Conservation (phyloP, 2,797 vertebrate species). For the Lemur catta region DNA sequence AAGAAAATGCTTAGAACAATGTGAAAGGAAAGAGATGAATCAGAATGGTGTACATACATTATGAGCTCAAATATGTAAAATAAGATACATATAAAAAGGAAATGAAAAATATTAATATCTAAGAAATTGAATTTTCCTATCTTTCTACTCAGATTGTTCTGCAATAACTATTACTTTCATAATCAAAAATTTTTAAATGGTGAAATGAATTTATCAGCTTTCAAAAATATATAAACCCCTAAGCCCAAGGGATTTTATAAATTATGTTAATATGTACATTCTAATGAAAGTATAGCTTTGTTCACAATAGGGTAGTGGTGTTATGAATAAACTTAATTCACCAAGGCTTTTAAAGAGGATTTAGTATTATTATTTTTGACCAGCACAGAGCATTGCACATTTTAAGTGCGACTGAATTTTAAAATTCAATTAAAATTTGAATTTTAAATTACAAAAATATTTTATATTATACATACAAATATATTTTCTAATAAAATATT, state of each 20-base stretch:
- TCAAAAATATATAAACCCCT: neutral
- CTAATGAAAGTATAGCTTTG: constrained; percentile 10
- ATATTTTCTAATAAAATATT: neutral
- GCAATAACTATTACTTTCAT: neutral
- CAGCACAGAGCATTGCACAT: neutral
- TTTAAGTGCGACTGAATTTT: neutral
- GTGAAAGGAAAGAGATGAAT: neutral
- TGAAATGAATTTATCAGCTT: neutral
- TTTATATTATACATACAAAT: too few relatives aligned
- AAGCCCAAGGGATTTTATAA: neutral
- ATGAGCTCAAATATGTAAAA: neutral
- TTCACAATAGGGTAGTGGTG: neutral
- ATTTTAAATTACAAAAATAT: neutral
- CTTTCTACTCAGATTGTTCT: neutral
- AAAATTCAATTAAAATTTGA: neutral
- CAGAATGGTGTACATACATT: neutral
- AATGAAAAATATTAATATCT: neutral
- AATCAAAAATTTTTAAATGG: neutral
- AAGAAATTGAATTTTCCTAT: neutral
- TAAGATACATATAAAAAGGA: neutral
- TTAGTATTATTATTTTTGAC: neutral
- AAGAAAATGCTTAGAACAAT: constrained; percentile 1
- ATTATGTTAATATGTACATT: neutral
- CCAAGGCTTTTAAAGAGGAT: neutral
- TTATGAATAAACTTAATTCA: neutral